Evolutionary conservation across 2,888 invertebrate genomes (phyloP), one percentile per base, ranked within the genome.

Genomic region (Onthophagus sagittarius): DNA sequence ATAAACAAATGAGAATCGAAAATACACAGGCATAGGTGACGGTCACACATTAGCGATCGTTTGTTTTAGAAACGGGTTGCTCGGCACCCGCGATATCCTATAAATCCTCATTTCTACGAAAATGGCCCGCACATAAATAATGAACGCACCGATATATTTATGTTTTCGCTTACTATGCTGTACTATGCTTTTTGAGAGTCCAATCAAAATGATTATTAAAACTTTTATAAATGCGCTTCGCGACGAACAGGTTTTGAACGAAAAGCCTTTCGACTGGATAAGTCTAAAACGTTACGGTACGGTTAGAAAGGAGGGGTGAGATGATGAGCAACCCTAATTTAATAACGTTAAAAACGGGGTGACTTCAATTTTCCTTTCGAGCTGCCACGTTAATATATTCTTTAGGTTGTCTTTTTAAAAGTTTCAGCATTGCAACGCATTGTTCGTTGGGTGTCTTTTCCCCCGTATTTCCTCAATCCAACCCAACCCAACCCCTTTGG

Each of bases 271-370:
- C 11, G 67, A 67, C 67, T 67, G 31, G 67, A 31, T 31, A 32
- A 67, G 15, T 67, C 15, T 5, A n/a, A 31, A 31, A 15, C 31
- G 67, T 67, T 15, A 32, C 7, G 63, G 74, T 73, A 73, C 75
- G 70, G 72, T 74, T 74, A 74, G 74, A 77, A 78, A 78, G 75
- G 74, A 76, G 75, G 73, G 76, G 76, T 75, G 76, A 72, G 74
- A 77, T 74, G 78, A 78, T 75, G 78, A 78, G 77, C 76, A 78
- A 79, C 78, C 79, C 77, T 79, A 79, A 79, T 79, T 79, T 79
- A 79, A 79, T 79, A 79, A 79, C 78, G 78, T 74, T 78, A 79
- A 79, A 79, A 79, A 79, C 78, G 77, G 77, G 74, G 78, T 75
- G 78, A 78, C 78, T 78, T 79, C 79, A 79, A 79, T 78, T 79